Percentiles rank a stretch among this genome's conserved stretches.
These are phyloP conservation scores for Aromia moschata DNA, from an alignment of 2,888 invertebrate species.

Conservation along the genomic window DNA sequence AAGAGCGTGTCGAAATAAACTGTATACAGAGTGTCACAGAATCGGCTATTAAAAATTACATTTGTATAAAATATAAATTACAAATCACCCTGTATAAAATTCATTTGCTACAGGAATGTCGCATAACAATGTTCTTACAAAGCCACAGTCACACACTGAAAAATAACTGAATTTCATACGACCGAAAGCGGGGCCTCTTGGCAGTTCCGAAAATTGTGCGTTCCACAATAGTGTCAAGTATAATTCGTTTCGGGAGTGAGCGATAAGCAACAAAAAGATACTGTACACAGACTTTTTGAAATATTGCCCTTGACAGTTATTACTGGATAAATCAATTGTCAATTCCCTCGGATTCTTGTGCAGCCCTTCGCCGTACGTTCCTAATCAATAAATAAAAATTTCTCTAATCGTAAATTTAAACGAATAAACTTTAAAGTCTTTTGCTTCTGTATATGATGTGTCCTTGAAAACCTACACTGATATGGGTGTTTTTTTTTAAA, in stretches of 20 bases:
- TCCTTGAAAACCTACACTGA: too few species aligned
- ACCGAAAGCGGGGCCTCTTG: constrained; percentile 12
- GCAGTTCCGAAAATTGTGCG: constrained; percentile 27
- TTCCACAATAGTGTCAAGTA: constrained; percentile 24
- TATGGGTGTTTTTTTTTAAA: too few species aligned
- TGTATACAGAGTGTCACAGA: constrained; percentile 29
- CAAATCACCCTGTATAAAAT: constrained; percentile 32
- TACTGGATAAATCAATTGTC: constrained; percentile 15
- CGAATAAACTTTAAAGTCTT: too few species aligned
- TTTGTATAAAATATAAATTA: constrained; percentile 25
- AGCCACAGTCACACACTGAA: constrained; percentile 34
- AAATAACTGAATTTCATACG: constrained; percentile 8
- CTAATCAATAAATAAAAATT: background rate
- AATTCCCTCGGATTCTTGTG: constrained; percentile 23
- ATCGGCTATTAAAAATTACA: constrained; percentile 10
- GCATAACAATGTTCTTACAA: constrained; percentile 28
- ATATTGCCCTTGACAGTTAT: constrained; percentile 6
- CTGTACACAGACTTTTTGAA: constrained; percentile 5
- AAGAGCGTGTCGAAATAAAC: constrained; percentile 29
- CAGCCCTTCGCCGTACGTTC: constrained; percentile 24
- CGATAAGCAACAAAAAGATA: constrained; percentile 22
- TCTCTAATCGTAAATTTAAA: constrained; percentile 29
- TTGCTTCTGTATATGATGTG: too few species aligned
- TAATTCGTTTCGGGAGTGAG: constrained; percentile 24
- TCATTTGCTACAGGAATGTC: constrained; percentile 38